Conservation (phyloP, 2,888 invertebrate species). For the Chymomyza amoena region DNA sequence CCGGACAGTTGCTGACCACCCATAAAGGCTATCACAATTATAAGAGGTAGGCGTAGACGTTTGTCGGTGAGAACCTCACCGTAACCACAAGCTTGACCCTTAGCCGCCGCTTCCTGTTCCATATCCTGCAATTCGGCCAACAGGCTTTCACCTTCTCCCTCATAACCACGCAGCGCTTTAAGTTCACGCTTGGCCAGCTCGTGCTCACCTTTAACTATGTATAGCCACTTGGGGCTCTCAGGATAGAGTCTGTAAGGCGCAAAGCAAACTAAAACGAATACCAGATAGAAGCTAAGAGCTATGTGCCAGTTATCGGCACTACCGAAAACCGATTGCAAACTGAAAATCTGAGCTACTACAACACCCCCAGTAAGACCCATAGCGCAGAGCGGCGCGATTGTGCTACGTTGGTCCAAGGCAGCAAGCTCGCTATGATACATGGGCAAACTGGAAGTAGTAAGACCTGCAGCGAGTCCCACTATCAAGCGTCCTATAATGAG, state of each 20-base stretch:
- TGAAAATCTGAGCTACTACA: slow-evolving; percentile 77
- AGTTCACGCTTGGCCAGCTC: slow-evolving; percentile 83
- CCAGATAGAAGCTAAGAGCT: slow-evolving; percentile 85
- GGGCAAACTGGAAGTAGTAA: slow-evolving; percentile 91
- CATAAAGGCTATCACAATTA: slow-evolving; percentile 86
- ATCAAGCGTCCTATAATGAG: slow-evolving; percentile 87
- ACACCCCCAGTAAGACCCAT: slow-evolving; percentile 78
- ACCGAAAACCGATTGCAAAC: slow-evolving; percentile 78
- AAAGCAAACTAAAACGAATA: slow-evolving; percentile 85
- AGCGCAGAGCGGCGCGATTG: slow-evolving; percentile 89
- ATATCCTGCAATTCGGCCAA: slow-evolving; percentile 82
- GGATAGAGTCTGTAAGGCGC: slow-evolving; percentile 85
- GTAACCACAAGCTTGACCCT: slow-evolving; percentile 82
- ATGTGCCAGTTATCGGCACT: slow-evolving; percentile 87
- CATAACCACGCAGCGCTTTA: slow-evolving; percentile 81
- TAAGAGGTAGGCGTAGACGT: slow-evolving; percentile 84
- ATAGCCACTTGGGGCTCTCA: slow-evolving; percentile 94
- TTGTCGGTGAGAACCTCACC: slow-evolving; percentile 81
- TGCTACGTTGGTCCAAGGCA: slow-evolving; percentile 88
- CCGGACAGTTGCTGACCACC: slow-evolving; percentile 94
- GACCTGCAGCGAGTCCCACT: slow-evolving; percentile 88
- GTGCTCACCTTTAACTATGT: slow-evolving; percentile 84
- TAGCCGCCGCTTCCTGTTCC: slow-evolving; percentile 80
- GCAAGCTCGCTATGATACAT: slow-evolving; percentile 95
- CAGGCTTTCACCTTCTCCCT: slow-evolving; percentile 79